phyloP scores from a whole-genome alignment of 2,113 vertebrate genomes.

The Tor tambroides region DNA sequence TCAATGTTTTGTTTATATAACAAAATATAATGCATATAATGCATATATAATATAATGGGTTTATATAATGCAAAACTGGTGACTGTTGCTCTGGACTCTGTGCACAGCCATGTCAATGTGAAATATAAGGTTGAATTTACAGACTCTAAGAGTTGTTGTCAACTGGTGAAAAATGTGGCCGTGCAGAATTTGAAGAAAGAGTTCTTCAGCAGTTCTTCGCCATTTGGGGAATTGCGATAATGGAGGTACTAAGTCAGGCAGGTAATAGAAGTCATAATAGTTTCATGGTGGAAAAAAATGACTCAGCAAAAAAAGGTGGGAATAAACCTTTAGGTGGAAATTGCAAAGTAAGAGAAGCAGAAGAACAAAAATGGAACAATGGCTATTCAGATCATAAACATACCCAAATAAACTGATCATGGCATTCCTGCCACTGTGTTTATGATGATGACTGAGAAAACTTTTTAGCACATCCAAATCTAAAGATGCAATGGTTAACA shows the following conservation, averaged over 20 bases:
- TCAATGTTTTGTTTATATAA: neutral
- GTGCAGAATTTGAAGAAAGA: constrained; percentile 31
- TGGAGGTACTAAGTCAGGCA: constrained; percentile 61
- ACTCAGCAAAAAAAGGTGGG: constrained; percentile 15
- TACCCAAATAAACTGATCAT: too few species aligned
- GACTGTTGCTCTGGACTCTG: neutral
- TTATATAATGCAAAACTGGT: neutral
- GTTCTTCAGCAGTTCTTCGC: constrained; percentile 34
- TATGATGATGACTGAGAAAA: neutral
- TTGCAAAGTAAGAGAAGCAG: constrained; percentile 14
- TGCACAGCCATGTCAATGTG: neutral
- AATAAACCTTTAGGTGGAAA: constrained; percentile 11
- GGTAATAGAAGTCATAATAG: constrained; percentile 36
- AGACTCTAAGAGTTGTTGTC: constrained; percentile 7
- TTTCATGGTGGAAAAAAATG: constrained; percentile 26
- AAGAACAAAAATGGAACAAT: constrained; percentile 9
- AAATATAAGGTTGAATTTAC: constrained; percentile 19
- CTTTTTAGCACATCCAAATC: neutral
- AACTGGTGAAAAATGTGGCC: constrained; percentile 25
- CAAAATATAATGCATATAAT: too few species aligned
- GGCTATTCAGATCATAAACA: neutral
- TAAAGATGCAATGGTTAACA: neutral
- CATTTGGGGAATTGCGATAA: constrained; percentile 58
- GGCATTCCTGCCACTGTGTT: neutral
- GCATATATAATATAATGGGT: too few species aligned